Evolutionary conservation across 2,888 invertebrate species (phyloP), one percentile per base, ranked within the genome.

Genomic region (Congeria kusceri): DNA sequence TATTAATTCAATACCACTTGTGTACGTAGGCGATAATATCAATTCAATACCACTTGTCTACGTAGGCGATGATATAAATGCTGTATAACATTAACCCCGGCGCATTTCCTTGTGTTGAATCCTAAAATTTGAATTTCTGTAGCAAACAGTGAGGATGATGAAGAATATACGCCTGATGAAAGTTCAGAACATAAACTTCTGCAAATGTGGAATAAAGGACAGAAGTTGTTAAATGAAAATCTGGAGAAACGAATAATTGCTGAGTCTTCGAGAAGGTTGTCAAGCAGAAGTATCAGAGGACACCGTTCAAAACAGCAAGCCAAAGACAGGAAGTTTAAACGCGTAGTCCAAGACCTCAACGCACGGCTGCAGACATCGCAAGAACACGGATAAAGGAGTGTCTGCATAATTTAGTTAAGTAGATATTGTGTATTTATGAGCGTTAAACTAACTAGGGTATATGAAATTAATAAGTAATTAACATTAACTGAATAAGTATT

Each of bases 1-100:
- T 1, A 39, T 79, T 9, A 70, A 77, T 47, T 56, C 77, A 1
- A 57, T 71, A 59, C 75, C 71, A 25, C 57, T 75, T 18, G 71
- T 68, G 3, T 80, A 75, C 39, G 32, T 32, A 4, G 32, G 32
- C 4, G 32, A 32, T 9, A 32, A 32, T 1, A 39, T n/a, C n/a
- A n/a, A n/a, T n/a, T n/a, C n/a, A n/a, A n/a, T n/a, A n/a, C n/a
- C n/a, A n/a, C n/a, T n/a, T n/a, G n/a, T n/a, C n/a, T n/a, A n/a
- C n/a, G 70, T 79, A 18, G 70, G 70, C 23, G 67, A 75, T 63
- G 74, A 79, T 47, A 32, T 79, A 0, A 75, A 63, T 58, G 70
- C 79, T 20, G 67, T 0, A 65, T 72, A 23, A 68, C 71, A 7
- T 27, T 75, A 1, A 72, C 72, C 7, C 75, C 79, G 58, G 29